Evolutionary conservation across 2,888 invertebrate species (phyloP), one percentile per base, ranked within the genome.

Genomic region (Parnassius smintheus): DNA sequence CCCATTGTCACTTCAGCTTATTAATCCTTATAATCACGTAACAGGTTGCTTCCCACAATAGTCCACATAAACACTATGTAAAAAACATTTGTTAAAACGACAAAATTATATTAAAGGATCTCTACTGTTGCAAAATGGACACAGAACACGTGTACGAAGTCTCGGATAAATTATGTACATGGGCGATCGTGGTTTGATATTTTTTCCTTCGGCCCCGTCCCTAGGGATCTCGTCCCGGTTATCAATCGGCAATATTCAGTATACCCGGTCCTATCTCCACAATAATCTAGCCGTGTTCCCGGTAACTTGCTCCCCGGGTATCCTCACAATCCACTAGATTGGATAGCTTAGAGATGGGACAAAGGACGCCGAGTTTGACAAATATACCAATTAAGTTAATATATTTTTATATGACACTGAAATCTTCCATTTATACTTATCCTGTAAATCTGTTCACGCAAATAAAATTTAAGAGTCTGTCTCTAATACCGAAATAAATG

Each of bases 151-250:
- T 13, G n/a, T 22, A 44, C 41, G 25, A n/a, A 50, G 41, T 45
- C 11, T 68, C 79, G 78, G 82, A 87, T 85, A 85, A 86, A 85
- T 18, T 86, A 86, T 86, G 87, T 88, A 87, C 85, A 87, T 85
- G 75, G 70, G 2, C 11, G 74, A 69, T 68, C 66, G 66, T 70
- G 74, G 75, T 76, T 76, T 80, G 75, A 80, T 81, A 82, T 78
- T 80, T 82, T 78, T 78, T 75, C 72, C 60, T 65, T 72, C 59
- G 73, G 66, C 79, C 86, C 1, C 50, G 0, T 53, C 82, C 82
- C 2, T 11, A 85, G 84, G 88, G 79, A 56, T 78, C 78, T 81
- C 82, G 82, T 81, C 70, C 69, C 76, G 74, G 71, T 82, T 86
- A 87, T 88, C 89, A 88, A 88, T 88, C 86, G 87, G 77, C 75